These are phyloP conservation scores for Eretmocerus hayati DNA, from an alignment of 2,888 invertebrate species.

Conservation along the genomic window DNA sequence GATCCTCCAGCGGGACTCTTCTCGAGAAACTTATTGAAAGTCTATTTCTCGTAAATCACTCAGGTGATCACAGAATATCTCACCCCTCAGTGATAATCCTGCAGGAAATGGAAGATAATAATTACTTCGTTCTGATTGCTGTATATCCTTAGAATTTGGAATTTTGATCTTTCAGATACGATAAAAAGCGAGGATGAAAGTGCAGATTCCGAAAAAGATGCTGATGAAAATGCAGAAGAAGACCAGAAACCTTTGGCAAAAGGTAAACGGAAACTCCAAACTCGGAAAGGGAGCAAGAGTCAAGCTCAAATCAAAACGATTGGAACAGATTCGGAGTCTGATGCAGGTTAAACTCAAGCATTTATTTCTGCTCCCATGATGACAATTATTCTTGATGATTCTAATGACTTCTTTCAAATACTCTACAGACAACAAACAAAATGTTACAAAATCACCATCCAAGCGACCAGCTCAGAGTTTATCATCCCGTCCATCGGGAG, in stretches of 20 bases:
- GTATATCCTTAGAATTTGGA: too few relatives aligned
- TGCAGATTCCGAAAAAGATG: conserved; percentile 42
- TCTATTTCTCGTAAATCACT: too few relatives aligned
- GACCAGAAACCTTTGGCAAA: conserved; percentile 32
- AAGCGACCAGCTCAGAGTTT: conserved; percentile 52
- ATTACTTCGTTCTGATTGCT: too few relatives aligned
- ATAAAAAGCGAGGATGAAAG: conserved; percentile 42
- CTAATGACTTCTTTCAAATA: conserved; percentile 1
- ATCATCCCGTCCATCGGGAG: conserved; percentile 39
- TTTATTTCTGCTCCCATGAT: too few relatives aligned
- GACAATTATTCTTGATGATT: too few relatives aligned
- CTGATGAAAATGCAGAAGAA: conserved; percentile 32
- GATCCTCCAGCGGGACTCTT: too few relatives aligned
- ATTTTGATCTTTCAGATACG: conserved; percentile 2
- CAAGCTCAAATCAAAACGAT: conserved; percentile 46
- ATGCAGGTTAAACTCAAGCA: conserved; percentile 48
- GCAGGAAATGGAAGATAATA: too few relatives aligned
- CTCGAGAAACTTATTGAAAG: too few relatives aligned
- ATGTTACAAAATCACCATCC: conserved; percentile 58
- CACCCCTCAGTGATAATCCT: too few relatives aligned
- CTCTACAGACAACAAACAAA: conserved; percentile 45
- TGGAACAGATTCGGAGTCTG: conserved; percentile 62
- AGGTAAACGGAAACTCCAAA: conserved; percentile 38
- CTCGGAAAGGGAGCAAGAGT: conserved; percentile 40
- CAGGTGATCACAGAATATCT: too few relatives aligned